Evolutionary conservation across 1,140 invertebrate species (phyloP).

Genomic region (Anastrepha ludens): DNA sequence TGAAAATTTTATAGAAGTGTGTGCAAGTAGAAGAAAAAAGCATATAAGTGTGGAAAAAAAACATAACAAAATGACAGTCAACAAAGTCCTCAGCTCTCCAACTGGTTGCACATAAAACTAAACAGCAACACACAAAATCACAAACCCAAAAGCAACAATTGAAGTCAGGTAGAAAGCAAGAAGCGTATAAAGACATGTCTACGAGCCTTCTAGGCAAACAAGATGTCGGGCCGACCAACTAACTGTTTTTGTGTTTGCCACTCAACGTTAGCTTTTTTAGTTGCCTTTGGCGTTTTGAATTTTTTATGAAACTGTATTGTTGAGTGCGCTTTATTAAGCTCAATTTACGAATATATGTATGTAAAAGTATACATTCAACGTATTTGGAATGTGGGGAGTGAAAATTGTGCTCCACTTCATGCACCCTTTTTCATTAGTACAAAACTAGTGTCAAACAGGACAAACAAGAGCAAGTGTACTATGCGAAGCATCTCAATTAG

Average conservation of each 20-base stretch:
- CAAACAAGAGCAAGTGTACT: too few relatives aligned
- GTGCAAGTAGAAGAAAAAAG: background rate
- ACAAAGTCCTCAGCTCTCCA: background rate
- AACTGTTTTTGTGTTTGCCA: background rate
- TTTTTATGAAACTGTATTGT: conserved; percentile 1
- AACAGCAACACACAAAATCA: background rate
- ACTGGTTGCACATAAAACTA: background rate
- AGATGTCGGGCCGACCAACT: background rate
- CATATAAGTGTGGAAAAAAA: background rate
- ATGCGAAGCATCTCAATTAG: too few relatives aligned
- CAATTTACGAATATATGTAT: background rate
- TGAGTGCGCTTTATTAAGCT: conserved; percentile 21
- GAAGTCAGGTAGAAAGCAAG: background rate
- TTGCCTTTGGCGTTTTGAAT: background rate
- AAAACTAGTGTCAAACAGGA: too few relatives aligned
- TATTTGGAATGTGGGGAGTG: too few relatives aligned
- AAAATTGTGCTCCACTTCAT: too few relatives aligned
- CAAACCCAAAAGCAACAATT: background rate
- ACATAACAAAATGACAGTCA: background rate
- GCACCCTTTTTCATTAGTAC: too few relatives aligned
- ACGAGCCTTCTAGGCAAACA: background rate
- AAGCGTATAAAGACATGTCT: background rate
- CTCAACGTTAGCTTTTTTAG: background rate
- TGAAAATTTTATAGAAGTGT: background rate
- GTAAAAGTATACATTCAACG: too few relatives aligned